Evolutionary conservation across 2,113 vertebrate species (phyloP).

Genomic region (Catharus bicknelli): DNA sequence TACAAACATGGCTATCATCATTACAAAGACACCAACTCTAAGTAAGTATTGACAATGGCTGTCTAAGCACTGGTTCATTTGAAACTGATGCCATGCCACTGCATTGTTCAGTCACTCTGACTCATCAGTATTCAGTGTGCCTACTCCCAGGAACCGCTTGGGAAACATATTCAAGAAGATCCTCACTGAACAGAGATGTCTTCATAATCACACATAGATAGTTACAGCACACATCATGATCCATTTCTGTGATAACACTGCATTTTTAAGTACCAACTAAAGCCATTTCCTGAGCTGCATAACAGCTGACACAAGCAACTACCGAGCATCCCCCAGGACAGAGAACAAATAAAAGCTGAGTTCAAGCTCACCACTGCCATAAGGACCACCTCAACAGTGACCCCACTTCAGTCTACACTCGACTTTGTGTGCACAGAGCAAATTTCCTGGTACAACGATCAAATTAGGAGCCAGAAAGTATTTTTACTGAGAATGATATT

Average conservation of each 20-base stretch:
- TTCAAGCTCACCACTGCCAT: background rate
- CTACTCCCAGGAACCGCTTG: background rate
- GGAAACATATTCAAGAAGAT: background rate
- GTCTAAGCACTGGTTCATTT: background rate
- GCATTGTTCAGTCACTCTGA: background rate
- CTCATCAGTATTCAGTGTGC: background rate
- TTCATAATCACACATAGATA: background rate
- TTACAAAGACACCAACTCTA: background rate
- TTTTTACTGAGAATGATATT: background rate
- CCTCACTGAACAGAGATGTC: background rate
- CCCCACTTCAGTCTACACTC: background rate
- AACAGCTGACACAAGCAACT: background rate
- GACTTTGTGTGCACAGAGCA: background rate
- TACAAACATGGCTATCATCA: background rate
- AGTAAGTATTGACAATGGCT: constrained; percentile 19
- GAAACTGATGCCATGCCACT: background rate
- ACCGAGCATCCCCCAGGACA: background rate
- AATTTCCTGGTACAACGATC: background rate
- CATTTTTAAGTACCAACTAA: background rate
- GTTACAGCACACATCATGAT: background rate
- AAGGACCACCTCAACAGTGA: background rate
- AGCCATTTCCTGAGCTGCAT: background rate
- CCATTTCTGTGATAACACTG: background rate
- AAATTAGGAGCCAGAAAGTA: background rate
- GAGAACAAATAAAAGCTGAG: background rate